Conservation (phyloP, 1,140 invertebrate genomes). For the Cotesia typhae region DNA sequence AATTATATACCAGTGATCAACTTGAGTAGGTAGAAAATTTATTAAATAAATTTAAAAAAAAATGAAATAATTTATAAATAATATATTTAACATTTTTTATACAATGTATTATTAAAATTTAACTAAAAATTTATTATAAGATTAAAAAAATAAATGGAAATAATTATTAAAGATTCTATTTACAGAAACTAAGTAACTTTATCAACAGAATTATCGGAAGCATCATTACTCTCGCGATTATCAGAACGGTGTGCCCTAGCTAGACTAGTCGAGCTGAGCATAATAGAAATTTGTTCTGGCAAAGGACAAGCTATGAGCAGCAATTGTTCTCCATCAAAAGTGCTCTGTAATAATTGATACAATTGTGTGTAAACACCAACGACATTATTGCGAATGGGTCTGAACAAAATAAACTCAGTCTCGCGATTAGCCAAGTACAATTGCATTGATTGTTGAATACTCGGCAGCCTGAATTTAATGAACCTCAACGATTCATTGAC, state of each 20-base stretch:
- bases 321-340: slow-evolving; percentile 83
- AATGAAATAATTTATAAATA: slow-evolving; percentile 16
- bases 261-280: slow-evolving; percentile 80
- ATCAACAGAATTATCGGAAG: slow-evolving; percentile 9
- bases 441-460: slow-evolving; percentile 87
- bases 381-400: slow-evolving; percentile 93
- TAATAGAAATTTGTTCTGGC: slow-evolving; percentile 90
- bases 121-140: neutral
- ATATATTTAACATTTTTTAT: neutral
- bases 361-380: slow-evolving; percentile 86
- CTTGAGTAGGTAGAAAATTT: slow-evolving; percentile 7
- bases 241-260: slow-evolving; percentile 35
- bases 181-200: neutral
- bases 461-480: slow-evolving; percentile 82
- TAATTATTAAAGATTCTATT: neutral
- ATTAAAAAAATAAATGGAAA: too few relatives aligned
- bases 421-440: slow-evolving; percentile 95
- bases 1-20: slow-evolving; percentile 67
- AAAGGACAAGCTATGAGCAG: slow-evolving; percentile 87
- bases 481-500: slow-evolving; percentile 73
- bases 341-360: slow-evolving; percentile 77
- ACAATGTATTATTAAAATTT: neutral
- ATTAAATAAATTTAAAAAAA: slow-evolving; percentile 14
- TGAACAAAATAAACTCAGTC: slow-evolving; percentile 94
- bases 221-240: neutral